These are phyloP conservation scores for Synergus gifuensis DNA, from an alignment of 2,888 invertebrate genomes.

Conservation along the genomic window DNA sequence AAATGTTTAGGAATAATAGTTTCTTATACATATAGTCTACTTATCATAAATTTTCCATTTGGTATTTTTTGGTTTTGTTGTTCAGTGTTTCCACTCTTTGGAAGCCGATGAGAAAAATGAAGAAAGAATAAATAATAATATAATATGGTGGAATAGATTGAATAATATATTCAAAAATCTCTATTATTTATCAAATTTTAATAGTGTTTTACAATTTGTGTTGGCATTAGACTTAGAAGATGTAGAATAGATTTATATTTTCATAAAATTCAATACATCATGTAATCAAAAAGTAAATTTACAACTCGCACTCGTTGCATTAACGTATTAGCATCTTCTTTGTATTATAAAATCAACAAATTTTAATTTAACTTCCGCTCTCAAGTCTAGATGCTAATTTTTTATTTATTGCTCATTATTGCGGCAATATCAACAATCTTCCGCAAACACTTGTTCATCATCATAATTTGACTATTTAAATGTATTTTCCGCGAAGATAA, in stretches of 20 bases:
- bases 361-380: background rate
- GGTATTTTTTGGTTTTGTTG: no score
- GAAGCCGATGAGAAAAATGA: no score
- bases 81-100: no score
- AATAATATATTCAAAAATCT: no score
- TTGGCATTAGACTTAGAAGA: background rate
- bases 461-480: background rate
- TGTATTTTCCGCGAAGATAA: background rate
- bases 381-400: background rate
- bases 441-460: background rate
- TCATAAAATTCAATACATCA: background rate
- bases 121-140: no score
- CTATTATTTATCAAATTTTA: no score
- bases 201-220: background rate
- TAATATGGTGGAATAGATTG: no score
- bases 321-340: constrained; percentile 5
- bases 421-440: background rate
- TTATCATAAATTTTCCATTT: no score
- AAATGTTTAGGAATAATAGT: no score
- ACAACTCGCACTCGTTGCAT: background rate
- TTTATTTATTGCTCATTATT: background rate
- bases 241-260: background rate
- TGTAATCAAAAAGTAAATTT: constrained; percentile 16
- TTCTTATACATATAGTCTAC: no score
- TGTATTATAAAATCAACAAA: background rate